Evolutionary conservation across 2,888 invertebrate species (phyloP), one percentile per base, ranked within the genome.

Genomic region (Nymphalis polychloros): DNA sequence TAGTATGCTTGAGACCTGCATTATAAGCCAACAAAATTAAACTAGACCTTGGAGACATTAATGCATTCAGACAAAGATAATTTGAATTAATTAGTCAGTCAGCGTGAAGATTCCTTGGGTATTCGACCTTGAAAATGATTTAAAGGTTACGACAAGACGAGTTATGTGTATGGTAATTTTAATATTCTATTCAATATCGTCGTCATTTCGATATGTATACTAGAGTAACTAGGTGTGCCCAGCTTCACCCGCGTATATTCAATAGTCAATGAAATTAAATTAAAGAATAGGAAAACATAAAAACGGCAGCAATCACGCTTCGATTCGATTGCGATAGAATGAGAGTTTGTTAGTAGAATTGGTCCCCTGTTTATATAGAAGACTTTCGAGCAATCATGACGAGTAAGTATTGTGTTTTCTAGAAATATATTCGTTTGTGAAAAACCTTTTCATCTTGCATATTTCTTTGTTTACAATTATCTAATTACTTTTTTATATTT

Each of bases 151-250:
- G 53, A 17, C 31, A 31, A 17, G 10, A 13, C 41, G 41, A 41
- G 41, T 1, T 41, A 13, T 13, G 13, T 41, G 41, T 41, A 17
- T 55, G 17, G 17, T 23, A 55, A 55, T 55, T 8, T 27, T 16
- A 31, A 55, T 55, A 17, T 55, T 55, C 53, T 55, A 31, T 55
- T 55, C 8, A n/a, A 55, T 55, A 31, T 31, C 27, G n/a, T 55
- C 53, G 27, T 16, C 23, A 23, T 31, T 41, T 41, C 41, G 16
- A 31, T 31, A 31, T 31, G 3, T 4, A 3, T 3, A 27, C 27
- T 17, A 7, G 1, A 3, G 13, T 53, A n/a, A n/a, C n/a, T n/a
- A n/a, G n/a, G n/a, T n/a, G n/a, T n/a, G n/a, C n/a, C n/a, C n/a
- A n/a, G n/a, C n/a, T n/a, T n/a, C n/a, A n/a, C n/a, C n/a, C n/a